These are phyloP conservation scores for Drosophila burlai DNA, from an alignment of 1,140 invertebrate species.

Conservation along the genomic window DNA sequence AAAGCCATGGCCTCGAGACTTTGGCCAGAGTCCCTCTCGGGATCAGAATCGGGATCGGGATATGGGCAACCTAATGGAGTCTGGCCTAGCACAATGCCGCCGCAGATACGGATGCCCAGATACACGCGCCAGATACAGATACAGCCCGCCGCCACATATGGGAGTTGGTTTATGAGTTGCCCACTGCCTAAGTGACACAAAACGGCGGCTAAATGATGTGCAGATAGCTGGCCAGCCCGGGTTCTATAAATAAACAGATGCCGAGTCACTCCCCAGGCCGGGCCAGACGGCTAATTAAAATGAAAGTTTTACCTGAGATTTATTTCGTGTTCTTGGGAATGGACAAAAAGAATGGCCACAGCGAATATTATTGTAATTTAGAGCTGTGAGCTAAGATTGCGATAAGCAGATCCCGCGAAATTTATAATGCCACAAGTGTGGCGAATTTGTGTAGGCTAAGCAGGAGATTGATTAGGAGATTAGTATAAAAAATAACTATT, in stretches of 20 bases:
- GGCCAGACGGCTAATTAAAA: constrained; percentile 76
- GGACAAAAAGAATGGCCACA: constrained; percentile 19
- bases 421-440: constrained; percentile 12
- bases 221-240: constrained; percentile 60
- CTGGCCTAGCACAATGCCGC: constrained; percentile 55
- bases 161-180: constrained; percentile 72
- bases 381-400: constrained; percentile 16
- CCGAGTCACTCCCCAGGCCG: constrained; percentile 53
- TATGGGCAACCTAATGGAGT: constrained; percentile 54
- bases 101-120: constrained; percentile 59
- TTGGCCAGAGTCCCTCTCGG: constrained; percentile 37
- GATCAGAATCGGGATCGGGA: constrained; percentile 26
- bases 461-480: background rate
- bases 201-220: constrained; percentile 79
- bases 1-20: constrained; percentile 68
- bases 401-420: constrained; percentile 29
- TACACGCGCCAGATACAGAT: constrained; percentile 81
- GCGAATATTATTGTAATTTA: constrained; percentile 35
- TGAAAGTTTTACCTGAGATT: constrained; percentile 55
- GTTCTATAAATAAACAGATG: constrained; percentile 73
- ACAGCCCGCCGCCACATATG: constrained; percentile 43
- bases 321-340: constrained; percentile 40
- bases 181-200: constrained; percentile 73
- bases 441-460: background rate
- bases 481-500: background rate